Evolutionary conservation across 2,888 invertebrate species (phyloP), one percentile per base, ranked within the genome.

Genomic region (Mycalesis mineus): DNA sequence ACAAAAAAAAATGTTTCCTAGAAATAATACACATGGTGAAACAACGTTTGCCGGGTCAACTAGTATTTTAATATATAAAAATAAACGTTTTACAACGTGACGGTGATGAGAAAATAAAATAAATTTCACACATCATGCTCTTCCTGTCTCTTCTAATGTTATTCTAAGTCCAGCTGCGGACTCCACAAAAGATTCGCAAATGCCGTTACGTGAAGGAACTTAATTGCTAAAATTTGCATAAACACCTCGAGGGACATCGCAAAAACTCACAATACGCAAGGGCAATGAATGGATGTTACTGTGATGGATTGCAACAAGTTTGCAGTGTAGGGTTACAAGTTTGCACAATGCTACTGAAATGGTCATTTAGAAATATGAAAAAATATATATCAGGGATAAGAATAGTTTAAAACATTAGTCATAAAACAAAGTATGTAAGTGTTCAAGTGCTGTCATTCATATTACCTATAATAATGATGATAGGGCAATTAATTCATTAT

Each of bases 211-310:
- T 78, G 78, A 74, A 72, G 74, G 63, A 59, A 75, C 68, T 69
- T 85, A 85, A 85, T 86, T 84, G 85, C 82, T 65, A 69, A 78
- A 69, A 86, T 87, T 87, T 85, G 85, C 86, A 87, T 87, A 84
- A 80, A 77, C 74, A 69, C 70, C 61, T 66, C 63, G 66, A 69
- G 75, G 74, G 69, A 69, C 66, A 61, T 67, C 40, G 68, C 71
- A 74, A 73, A 77, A 76, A 66, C 56, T 48, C 58, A 54, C 54
- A 60, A 57, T 42, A 45, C 13, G 49, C 8, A 37, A 67, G 68
- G 67, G 70, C 68, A 69, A 57, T 57, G 61, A 66, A 69, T 69
- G 66, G 63, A 62, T 44, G 48, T 41, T 52, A 48, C 58, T 57
- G 64, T 79, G 83, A 83, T 83, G 74, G 77, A 82, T 83, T 69